Base-by-base conservation (phyloP, 37 sponge, comb jelly and placozoan genomes). In the Axinella damicornis region DNA sequence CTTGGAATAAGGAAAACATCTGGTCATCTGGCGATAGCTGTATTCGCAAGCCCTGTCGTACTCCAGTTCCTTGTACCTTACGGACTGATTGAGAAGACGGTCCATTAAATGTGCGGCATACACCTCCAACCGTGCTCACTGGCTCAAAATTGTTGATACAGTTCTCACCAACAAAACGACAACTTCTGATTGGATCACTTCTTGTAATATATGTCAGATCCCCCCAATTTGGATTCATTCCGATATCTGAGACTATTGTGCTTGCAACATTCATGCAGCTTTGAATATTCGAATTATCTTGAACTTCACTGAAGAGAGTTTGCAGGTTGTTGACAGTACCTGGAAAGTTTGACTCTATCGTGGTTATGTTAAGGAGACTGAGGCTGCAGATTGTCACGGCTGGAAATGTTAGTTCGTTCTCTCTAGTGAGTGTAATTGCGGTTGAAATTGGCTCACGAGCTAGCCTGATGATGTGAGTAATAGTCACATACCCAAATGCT, bases 351-450 rank as follows among this genome's bases (percentile, higher is more conserved):
- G 34, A 57, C 16, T 2, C 59, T 46, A 38, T 12, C 16, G 22
- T 46, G 27, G 21, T 57, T 27, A 32, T 56, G 28, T 75, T 75
- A 1, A 75, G 20, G 25, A 71, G 25, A 58, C 52, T 82, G 18
- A 82, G 46, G 31, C 71, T 82, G 63, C 83, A 82, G 28, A 82
- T 54, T 16, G 81, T 81, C 28, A 81, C 81, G 1, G 81, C 70
- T 22, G 81, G 81, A 68, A 81, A 81, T 1, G 17, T 9, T 17
- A 82, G 38, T 37, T 53, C 25, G 11, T 34, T 11, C 41, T 82
- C 27, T n/a, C 69, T 71, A 1, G 40, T 33, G 12, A 57, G 20
- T 20, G 76, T 75, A 31, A 75, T 75, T 16, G 76, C 55, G 4
- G 76, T 75, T 25, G 76, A 75, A 57, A 56, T 75, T 11, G 76